Evolutionary conservation across 2,113 vertebrate species (phyloP).

Genomic region (Charadrius vociferus): DNA sequence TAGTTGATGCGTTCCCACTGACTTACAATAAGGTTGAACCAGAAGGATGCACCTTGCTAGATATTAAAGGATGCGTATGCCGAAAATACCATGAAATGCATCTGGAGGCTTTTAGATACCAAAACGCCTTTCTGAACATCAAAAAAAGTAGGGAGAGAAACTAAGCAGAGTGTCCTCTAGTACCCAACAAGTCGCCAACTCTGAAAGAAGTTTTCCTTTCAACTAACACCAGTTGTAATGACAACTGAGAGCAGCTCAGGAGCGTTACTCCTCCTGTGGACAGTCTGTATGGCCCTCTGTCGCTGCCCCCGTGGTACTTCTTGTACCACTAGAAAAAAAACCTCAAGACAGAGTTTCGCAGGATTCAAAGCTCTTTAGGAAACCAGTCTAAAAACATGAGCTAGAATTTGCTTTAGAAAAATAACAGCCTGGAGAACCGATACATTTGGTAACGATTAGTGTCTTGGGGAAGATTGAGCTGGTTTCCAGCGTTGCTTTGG

Average conservation of each 20-base stretch:
- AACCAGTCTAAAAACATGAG: neutral
- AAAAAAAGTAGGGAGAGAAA: neutral
- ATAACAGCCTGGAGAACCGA: neutral
- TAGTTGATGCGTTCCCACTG: neutral
- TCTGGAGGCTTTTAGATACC: neutral
- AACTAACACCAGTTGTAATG: fast-evolving
- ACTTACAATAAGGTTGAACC: neutral
- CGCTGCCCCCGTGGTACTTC: neutral
- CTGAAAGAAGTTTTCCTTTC: neutral
- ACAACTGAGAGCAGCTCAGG: neutral
- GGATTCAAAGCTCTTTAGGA: neutral
- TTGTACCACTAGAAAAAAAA: neutral
- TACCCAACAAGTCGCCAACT: fast-evolving
- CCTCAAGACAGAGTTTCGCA: neutral
- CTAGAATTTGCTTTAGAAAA: neutral
- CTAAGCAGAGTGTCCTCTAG: neutral
- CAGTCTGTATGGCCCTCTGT: neutral
- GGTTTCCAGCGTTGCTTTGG: neutral
- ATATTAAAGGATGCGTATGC: fast-evolving
- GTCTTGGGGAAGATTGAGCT: neutral
- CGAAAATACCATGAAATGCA: neutral
- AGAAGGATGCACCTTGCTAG: neutral
- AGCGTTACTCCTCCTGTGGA: fast-evolving
- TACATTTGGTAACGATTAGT: neutral
- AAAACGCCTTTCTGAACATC: neutral